Conservation (phyloP, 1,140 invertebrate species). For the Saccostrea echinata region DNA sequence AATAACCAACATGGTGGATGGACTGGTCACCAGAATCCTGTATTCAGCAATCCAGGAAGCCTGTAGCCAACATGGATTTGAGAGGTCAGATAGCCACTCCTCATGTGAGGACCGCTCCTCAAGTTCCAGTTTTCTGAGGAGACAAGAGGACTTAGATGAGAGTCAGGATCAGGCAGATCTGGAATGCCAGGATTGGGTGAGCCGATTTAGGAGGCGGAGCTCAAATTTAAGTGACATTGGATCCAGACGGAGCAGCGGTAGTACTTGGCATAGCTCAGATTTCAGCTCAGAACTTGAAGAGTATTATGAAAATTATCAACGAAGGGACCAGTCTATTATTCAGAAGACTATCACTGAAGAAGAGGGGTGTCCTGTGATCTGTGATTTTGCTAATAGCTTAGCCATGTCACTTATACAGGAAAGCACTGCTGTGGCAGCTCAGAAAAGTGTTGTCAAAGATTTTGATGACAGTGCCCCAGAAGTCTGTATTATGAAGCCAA, state of each 20-base stretch:
- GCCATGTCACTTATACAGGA: slow-evolving; percentile 65
- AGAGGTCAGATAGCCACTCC: slow-evolving; percentile 25
- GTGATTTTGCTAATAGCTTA: slow-evolving; percentile 70
- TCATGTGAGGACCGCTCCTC: slow-evolving; percentile 38
- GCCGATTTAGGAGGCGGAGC: slow-evolving; percentile 71
- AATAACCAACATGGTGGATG: slow-evolving; percentile 52
- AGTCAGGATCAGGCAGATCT: slow-evolving; percentile 70
- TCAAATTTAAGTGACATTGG: slow-evolving; percentile 74
- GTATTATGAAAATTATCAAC: slow-evolving; percentile 71
- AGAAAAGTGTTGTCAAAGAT: slow-evolving; percentile 55
- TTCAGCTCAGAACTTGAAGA: slow-evolving; percentile 78
- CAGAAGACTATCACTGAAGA: slow-evolving; percentile 75
- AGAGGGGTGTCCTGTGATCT: slow-evolving; percentile 53
- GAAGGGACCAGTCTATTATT: slow-evolving; percentile 62
- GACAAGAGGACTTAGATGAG: slow-evolving; percentile 13
- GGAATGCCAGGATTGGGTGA: slow-evolving; percentile 71
- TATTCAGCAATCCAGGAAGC: slow-evolving; percentile 56
- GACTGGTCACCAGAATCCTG: slow-evolving; percentile 52
- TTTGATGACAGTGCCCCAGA: slow-evolving; percentile 55
- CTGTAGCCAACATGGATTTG: neutral
- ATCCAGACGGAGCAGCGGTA: slow-evolving; percentile 72
- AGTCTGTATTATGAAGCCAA: slow-evolving; percentile 54
- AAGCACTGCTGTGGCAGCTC: slow-evolving; percentile 60
- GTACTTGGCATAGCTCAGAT: slow-evolving; percentile 74
- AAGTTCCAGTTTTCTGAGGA: neutral